These are phyloP conservation scores for Lamellibrachia satsuma DNA, from an alignment of 2,888 invertebrate species.

Conservation along the genomic window DNA sequence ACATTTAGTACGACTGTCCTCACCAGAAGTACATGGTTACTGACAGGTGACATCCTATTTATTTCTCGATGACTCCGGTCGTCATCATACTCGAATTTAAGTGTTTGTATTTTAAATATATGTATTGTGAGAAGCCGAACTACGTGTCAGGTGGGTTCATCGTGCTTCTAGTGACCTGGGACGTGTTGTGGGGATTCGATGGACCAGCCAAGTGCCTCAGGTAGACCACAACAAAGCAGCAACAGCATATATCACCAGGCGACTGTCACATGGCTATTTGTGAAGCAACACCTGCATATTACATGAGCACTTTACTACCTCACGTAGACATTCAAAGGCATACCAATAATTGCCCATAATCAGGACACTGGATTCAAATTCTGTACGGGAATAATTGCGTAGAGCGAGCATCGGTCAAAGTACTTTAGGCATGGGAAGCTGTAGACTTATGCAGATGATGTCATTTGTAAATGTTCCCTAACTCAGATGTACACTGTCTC, in stretches of 20 bases:
- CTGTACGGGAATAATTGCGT: not conserved
- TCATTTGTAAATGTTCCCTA: not conserved
- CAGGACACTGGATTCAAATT: not conserved
- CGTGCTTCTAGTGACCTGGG: not conserved
- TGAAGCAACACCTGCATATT: not conserved
- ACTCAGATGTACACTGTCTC: not conserved
- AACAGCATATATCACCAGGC: not conserved
- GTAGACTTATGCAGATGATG: not conserved
- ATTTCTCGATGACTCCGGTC: not conserved
- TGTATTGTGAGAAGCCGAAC: not conserved
- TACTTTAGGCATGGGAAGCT: not conserved
- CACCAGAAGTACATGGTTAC: not conserved
- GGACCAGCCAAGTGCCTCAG: constrained; percentile 14
- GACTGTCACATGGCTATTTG: not conserved
- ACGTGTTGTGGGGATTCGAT: not conserved
- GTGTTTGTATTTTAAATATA: constrained; percentile 13
- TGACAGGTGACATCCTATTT: not conserved
- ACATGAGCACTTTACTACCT: not conserved
- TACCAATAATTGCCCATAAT: not conserved
- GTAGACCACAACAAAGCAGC: not conserved
- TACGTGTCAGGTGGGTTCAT: not conserved
- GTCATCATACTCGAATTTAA: not conserved
- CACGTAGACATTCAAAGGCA: not conserved
- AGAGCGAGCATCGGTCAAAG: not conserved
- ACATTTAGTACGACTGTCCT: not conserved